phyloP scores from a whole-genome alignment of 2,797 vertebrate genomes.

The Anas flavirostris region DNA sequence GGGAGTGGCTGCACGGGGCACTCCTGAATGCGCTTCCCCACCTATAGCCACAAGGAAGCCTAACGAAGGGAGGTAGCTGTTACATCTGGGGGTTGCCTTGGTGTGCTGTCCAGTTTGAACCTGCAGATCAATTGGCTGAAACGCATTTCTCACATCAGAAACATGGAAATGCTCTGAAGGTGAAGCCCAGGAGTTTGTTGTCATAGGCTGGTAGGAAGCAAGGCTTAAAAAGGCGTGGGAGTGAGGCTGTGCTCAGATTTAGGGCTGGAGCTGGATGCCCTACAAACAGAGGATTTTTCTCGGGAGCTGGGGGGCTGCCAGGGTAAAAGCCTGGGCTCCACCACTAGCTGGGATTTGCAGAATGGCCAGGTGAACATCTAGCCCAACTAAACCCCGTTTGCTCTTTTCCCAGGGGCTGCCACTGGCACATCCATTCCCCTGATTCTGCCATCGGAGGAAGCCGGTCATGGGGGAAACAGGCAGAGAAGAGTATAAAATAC shows the following conservation, averaged over 20 bases:
- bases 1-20: not conserved
- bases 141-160: not conserved
- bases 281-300: not conserved
- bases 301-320: not conserved
- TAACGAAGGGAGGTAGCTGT: not conserved
- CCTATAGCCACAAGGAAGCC: not conserved
- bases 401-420: conserved; percentile 45
- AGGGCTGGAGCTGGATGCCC: not conserved
- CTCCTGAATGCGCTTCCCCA: not conserved
- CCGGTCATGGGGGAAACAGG: conserved; percentile 86
- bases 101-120: not conserved
- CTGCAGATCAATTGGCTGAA: not conserved
- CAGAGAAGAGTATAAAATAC: conserved; percentile 93
- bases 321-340: not conserved
- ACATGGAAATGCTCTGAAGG: not conserved
- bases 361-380: not conserved
- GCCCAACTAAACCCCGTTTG: not conserved
- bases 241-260: not conserved
- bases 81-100: not conserved
- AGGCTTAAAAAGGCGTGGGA: not conserved
- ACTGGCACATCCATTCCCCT: not conserved
- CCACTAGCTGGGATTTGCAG: not conserved
- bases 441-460: not conserved
- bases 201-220: not conserved
- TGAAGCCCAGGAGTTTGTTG: not conserved